phyloP scores from a whole-genome alignment of 2,113 vertebrate species.

The Oreochromis tanganicae region DNA sequence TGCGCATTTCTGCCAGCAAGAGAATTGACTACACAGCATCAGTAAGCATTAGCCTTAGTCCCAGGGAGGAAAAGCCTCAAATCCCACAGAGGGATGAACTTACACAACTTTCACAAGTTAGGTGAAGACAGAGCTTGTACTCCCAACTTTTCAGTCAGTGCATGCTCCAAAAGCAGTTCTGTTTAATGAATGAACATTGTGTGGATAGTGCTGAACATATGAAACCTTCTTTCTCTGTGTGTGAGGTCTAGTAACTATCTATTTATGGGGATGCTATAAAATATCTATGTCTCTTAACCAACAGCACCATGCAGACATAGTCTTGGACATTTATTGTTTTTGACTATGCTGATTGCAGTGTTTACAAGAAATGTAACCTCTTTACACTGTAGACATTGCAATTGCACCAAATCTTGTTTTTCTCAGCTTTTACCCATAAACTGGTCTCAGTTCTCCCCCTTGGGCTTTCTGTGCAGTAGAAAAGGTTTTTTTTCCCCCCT shows the following conservation, averaged over 20 bases:
- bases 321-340: neutral
- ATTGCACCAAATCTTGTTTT: constrained; percentile 63
- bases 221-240: neutral
- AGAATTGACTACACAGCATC: neutral
- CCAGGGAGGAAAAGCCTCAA: neutral
- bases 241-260: neutral
- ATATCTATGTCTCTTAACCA: neutral
- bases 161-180: neutral
- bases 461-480: constrained; percentile 67
- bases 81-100: neutral
- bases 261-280: neutral
- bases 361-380: constrained; percentile 33
- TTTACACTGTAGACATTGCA: constrained; percentile 14
- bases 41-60: neutral
- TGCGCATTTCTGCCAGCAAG: neutral
- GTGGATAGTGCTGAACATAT: neutral
- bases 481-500: constrained; percentile 9
- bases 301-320: neutral
- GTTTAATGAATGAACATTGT: neutral
- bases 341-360: neutral
- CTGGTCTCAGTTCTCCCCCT: constrained; percentile 73
- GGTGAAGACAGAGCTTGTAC: neutral
- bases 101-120: neutral
- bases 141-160: neutral
- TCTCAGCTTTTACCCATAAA: constrained; percentile 75